Evolutionary conservation across 2,797 vertebrate species (phyloP), one percentile per base, ranked within the genome.

Genomic region (Menidia menidia): DNA sequence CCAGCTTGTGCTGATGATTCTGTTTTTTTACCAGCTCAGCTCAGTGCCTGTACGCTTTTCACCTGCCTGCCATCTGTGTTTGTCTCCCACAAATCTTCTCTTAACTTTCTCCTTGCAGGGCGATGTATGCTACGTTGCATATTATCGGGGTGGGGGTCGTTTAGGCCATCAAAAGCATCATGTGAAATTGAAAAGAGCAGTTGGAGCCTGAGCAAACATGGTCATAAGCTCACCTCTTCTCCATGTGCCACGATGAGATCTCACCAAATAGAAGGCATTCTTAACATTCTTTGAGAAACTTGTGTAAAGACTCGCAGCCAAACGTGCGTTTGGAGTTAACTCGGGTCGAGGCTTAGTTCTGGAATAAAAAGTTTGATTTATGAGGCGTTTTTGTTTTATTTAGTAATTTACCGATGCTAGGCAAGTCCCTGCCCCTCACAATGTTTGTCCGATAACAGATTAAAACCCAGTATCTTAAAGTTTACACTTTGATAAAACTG

Each of bases 211-310:
- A 39, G 64, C 48, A 53, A 76, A 72, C 25, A 67, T 32, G 61
- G 57, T 60, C 68, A 57, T n/a, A 54, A 61, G 61, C 52, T 75
- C 47, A 30, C 14, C 48, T 50, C 41, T 51, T 70, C 39, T 53
- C 76, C 10, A 2, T 56, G 80, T 67, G 65, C 72, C 76, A 47
- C 12, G 30, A 65, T 61, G 73, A 69, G 76, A 75, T 68, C 66
- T 80, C 71, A 82, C 54, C 74, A 73, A 86, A 67, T 60, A 60
- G 62, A 75, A 77, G 54, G 75, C 77, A 88, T 92, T 91, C 85
- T 81, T 68, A n/a, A 64, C 75, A 88, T 92, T 92, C 89, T 77
- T 76, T 39, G 30, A 45, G 43, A 39, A 7, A 39, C 4, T 25
- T 10, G 6, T 39, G 35, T 39, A 6, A 60, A 68, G 75, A 47